phyloP scores from a whole-genome alignment of 2,888 invertebrate genomes.

The Timandra comae region DNA sequence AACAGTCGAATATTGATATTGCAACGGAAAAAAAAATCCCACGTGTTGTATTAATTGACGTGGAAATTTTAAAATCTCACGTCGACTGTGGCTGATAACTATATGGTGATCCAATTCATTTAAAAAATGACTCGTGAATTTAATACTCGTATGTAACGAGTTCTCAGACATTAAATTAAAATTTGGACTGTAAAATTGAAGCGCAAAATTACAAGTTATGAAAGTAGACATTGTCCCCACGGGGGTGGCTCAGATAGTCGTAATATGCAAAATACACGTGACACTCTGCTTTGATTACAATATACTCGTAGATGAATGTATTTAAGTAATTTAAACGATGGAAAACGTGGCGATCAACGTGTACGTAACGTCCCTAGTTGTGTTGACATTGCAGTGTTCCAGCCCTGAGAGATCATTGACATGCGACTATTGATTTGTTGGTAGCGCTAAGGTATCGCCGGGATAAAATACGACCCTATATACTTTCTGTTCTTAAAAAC shows the following conservation, averaged over 20 bases:
- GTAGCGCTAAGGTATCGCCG: constrained; percentile 18
- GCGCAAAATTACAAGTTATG: constrained; percentile 17
- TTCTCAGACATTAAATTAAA: constrained; percentile 20
- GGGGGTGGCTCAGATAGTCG: constrained; percentile 8
- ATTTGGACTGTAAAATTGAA: constrained; percentile 18
- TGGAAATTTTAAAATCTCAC: constrained; percentile 27
- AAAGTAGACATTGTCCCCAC: constrained; percentile 14
- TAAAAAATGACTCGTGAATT: constrained; percentile 17
- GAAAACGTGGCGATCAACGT: constrained; percentile 4
- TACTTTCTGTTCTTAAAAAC: constrained; percentile 2
- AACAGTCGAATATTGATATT: too few species aligned
- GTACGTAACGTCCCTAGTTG: constrained; percentile 7
- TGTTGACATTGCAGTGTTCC: constrained; percentile 28
- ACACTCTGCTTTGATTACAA: constrained; percentile 17
- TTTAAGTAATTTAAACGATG: constrained; percentile 10
- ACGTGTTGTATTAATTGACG: constrained; percentile 30
- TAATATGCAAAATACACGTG: constrained; percentile 13
- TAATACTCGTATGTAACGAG: constrained; percentile 20
- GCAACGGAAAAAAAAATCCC: too few species aligned
- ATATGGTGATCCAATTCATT: constrained; percentile 15
- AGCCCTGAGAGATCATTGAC: constrained; percentile 32
- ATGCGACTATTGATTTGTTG: constrained; percentile 35
- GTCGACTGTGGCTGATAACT: constrained; percentile 22
- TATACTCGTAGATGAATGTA: constrained; percentile 6
- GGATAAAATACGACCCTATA: constrained; percentile 11